Evolutionary conservation across 2,113 vertebrate genomes (phyloP), one percentile per base, ranked within the genome.

Genomic region (Leucosticte australis): DNA sequence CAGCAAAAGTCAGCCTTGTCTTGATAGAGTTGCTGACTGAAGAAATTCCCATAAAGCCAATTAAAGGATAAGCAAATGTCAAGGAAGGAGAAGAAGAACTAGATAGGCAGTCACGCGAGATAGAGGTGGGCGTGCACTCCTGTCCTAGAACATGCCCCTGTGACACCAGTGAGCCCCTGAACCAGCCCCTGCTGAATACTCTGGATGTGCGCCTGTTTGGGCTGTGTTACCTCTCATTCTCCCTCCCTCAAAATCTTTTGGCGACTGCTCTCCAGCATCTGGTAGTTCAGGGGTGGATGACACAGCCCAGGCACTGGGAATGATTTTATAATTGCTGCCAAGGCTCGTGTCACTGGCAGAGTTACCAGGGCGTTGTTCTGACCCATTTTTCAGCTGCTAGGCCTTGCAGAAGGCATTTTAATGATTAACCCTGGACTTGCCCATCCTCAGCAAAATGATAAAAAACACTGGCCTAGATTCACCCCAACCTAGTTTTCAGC

Each of bases 401-500:
- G 41, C 83, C 74, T 91, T 64, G 85, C 69, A 89, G 91, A 82
- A 94, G 37, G 44, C 62, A 11, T 68, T 84, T 78, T 95, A 92
- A 92, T 95, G 35, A 87, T 97, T 95, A 95, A 95, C 68, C 62
- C 53, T 41, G 56, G 57, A 69, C 74, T 87, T 96, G 7, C 80
- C 70, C n/a, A 65, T 82, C 83, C 91, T 89, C 91, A 96, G 88
- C 92, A 93, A 85, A 95, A 90, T 2, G 3, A 62, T 80, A 53
- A 57, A 73, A 91, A 74, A 2, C n/a, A 15, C 23, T 84, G 89
- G 68, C 89, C 87, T 84, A 77, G 89, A 91, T 91, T 92, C 64
- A 89, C 84, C 76, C 77, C 73, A 94, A 2, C 55, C 68, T 55
- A 46, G 20, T 89, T 86, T 87, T 37, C 64, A 81, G 68, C 37